These are phyloP conservation scores for Urocitellus parryii DNA, from an alignment of 2,113 vertebrate genomes.

Conservation along the genomic window DNA sequence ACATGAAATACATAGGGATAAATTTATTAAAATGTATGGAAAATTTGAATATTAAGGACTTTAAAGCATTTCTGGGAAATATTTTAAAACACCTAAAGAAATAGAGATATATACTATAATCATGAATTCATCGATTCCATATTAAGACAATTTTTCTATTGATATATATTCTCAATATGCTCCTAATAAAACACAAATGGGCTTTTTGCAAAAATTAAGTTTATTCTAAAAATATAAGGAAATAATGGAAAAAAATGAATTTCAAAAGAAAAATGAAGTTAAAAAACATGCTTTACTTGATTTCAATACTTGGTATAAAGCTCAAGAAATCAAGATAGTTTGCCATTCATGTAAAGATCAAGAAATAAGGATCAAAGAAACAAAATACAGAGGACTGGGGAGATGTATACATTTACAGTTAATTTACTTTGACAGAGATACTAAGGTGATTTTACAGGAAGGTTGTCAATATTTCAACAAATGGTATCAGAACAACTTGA, in stretches of 20 bases:
- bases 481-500: background rate
- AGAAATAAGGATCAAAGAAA: background rate
- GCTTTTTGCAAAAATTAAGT: background rate
- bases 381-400: background rate
- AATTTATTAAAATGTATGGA: background rate
- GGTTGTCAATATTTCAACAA: background rate
- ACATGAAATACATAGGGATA: background rate
- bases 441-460: background rate
- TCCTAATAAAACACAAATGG: background rate
- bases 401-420: background rate
- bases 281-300: background rate
- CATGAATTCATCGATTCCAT: background rate
- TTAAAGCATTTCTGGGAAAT: background rate
- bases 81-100: background rate
- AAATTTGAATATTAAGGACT: background rate
- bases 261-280: background rate
- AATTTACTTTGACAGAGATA: background rate
- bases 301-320: background rate
- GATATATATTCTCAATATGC: background rate
- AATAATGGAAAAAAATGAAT: background rate
- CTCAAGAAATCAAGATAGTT: constrained; percentile 16
- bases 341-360: background rate
- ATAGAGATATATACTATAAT: background rate
- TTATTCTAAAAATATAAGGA: background rate
- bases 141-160: background rate